Percentiles rank a stretch among this genome's conserved stretches.
phyloP scores from a whole-genome alignment of 2,113 vertebrate species.

The Cyprinodon variegatus region DNA sequence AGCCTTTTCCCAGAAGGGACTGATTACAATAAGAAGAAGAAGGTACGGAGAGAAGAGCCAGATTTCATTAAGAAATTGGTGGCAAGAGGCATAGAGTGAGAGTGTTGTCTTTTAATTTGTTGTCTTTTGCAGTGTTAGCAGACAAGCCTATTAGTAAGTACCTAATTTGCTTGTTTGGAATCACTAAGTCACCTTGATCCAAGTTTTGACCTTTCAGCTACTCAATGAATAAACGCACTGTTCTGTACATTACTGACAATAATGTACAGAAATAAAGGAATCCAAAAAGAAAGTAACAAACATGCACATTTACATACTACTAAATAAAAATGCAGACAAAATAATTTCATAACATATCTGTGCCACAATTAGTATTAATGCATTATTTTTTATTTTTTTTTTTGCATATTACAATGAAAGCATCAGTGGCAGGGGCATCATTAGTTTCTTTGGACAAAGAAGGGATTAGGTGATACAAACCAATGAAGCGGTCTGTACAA shows the following conservation, averaged over 20 bases:
- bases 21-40: slow-evolving; percentile 71
- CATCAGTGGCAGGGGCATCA: too few relatives aligned
- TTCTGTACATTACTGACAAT: neutral
- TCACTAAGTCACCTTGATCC: slow-evolving; percentile 72
- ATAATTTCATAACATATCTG: neutral
- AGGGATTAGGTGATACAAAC: too few relatives aligned
- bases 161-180: slow-evolving; percentile 73
- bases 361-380: neutral
- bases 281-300: slow-evolving; percentile 8
- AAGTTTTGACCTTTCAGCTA: slow-evolving; percentile 47
- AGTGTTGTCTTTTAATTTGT: slow-evolving; percentile 12
- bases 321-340: neutral
- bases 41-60: slow-evolving; percentile 59
- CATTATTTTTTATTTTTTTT: too few relatives aligned
- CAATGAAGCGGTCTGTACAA: too few relatives aligned
- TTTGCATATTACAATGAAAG: neutral
- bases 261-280: slow-evolving; percentile 6
- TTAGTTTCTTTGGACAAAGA: too few relatives aligned
- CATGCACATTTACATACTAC: neutral
- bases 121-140: slow-evolving; percentile 43
- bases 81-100: slow-evolving; percentile 18
- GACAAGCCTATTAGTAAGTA: slow-evolving; percentile 72
- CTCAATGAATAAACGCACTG: slow-evolving; percentile 42
- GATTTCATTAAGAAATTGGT: slow-evolving; percentile 70
- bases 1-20: slow-evolving; percentile 70